Evolutionary conservation across 2,113 vertebrate genomes (phyloP), one percentile per base, ranked within the genome.

Genomic region (Tautogolabrus adspersus): DNA sequence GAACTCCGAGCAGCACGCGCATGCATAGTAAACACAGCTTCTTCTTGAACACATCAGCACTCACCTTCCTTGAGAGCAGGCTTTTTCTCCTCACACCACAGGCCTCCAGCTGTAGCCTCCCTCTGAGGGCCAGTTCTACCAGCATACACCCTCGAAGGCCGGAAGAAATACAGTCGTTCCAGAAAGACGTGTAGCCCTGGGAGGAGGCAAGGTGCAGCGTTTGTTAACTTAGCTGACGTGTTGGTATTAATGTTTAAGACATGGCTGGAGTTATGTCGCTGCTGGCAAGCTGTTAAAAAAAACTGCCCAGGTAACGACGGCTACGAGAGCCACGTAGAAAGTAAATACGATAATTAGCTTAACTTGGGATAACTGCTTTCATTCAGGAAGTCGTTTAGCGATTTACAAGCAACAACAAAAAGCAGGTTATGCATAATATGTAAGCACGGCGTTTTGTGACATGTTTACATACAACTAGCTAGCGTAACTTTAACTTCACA

Each of bases 91-190:
- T 96, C 95, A 98, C 96, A n/a, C 98, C 98, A 76, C 96, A 97
- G 58, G 96, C 94, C 90, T 99, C 98, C 74, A 99, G 90, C 65
- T 98, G 95, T 72, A 99, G 89, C 66, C 98, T 95, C 56, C 97
- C 97, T 81, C 97, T 90, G 75, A 99, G 92, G 8, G 97, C 97
- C 93, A 99, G 88, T 88, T 99, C 98, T 0, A 99, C 97, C 76
- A 99, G 92, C 98, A 99, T 99, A 72, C 98, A 99, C 40, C 98
- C 98, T 46, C 98, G 96, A 46, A 99, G 93, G 2, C 98, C 98
- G 10, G 98, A 99, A 3, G 97, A 99, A 92, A 99, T 99, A 90
- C 98, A 99, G 81, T 99, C 98, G 72, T 99, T 99, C 98, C 98
- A 99, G 92, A 99, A 99, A 0, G 98, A 99, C 26, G 98, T 99